Conservation (phyloP, 2,113 vertebrate genomes). For the Ameiurus melas region DNA sequence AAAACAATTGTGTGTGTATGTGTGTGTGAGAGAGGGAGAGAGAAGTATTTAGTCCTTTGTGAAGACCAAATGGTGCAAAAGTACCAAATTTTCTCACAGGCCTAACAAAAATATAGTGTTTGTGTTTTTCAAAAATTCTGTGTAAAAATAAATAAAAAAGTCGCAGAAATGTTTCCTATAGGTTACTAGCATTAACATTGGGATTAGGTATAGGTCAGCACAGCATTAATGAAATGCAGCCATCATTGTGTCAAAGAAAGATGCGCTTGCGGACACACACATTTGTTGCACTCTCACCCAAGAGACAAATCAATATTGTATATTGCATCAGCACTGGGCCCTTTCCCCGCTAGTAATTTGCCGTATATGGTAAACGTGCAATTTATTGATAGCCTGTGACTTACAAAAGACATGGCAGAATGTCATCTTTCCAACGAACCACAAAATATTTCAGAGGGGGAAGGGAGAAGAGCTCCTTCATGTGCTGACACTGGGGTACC, state of each 20-base stretch:
- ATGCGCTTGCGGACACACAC: background rate
- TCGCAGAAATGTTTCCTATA: background rate
- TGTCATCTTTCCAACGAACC: slow-evolving; percentile 12
- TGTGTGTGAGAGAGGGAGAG: background rate
- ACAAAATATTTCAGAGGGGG: background rate
- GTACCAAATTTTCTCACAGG: background rate
- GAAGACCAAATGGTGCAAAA: background rate
- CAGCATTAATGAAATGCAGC: background rate
- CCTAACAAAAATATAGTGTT: background rate
- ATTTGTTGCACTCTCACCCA: background rate
- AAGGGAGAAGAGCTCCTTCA: background rate
- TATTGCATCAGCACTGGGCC: background rate
- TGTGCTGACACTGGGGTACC: slow-evolving; percentile 6
- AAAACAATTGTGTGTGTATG: slow-evolving; percentile 36
- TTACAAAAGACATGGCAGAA: slow-evolving; percentile 16
- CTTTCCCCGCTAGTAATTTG: background rate
- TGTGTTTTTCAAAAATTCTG: no score
- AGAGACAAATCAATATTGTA: background rate
- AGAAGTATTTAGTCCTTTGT: background rate
- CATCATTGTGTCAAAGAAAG: background rate
- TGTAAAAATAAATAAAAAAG: background rate
- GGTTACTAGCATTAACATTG: background rate
- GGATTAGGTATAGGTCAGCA: background rate
- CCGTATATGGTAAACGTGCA: slow-evolving; percentile 11
- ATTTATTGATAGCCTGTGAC: slow-evolving; percentile 23